Conservation (phyloP, 1,140 invertebrate species). For the Papilio dardanus region DNA sequence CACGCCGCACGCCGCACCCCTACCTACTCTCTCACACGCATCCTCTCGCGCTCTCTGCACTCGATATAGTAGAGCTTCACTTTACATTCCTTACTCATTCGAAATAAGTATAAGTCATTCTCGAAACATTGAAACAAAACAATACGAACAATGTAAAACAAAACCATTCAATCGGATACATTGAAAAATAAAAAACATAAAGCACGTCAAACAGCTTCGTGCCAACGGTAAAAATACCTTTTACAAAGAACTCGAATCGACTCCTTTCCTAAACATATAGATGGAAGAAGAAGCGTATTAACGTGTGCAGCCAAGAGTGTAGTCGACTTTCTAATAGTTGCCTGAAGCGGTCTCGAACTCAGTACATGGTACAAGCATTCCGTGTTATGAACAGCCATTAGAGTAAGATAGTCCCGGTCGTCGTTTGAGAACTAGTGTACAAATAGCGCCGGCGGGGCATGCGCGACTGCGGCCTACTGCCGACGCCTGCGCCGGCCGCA, state of each 20-base stretch:
- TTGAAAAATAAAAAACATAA: slow-evolving; percentile 76
- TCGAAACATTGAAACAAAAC: slow-evolving; percentile 46
- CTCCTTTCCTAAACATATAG: slow-evolving; percentile 76
- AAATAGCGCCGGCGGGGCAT: slow-evolving; percentile 60
- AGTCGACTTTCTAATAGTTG: slow-evolving; percentile 80
- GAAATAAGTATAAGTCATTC: slow-evolving; percentile 40
- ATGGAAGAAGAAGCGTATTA: slow-evolving; percentile 79
- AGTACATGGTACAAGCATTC: slow-evolving; percentile 78
- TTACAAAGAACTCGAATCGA: slow-evolving; percentile 68
- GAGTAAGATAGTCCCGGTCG: slow-evolving; percentile 58
- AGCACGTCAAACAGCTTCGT: slow-evolving; percentile 82
- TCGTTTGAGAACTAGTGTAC: slow-evolving; percentile 60
- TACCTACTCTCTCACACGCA: slow-evolving; percentile 35
- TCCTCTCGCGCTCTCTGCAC: slow-evolving; percentile 28
- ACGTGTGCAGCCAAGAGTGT: slow-evolving; percentile 81
- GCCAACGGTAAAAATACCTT: slow-evolving; percentile 71
- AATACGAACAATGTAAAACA: slow-evolving; percentile 62
- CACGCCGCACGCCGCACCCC: slow-evolving; percentile 4
- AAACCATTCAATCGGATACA: slow-evolving; percentile 78
- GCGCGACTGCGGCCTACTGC: slow-evolving; percentile 61
- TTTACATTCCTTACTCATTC: neutral
- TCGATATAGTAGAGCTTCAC: slow-evolving; percentile 40
- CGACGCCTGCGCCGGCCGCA: slow-evolving; percentile 42
- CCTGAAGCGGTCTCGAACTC: slow-evolving; percentile 73
- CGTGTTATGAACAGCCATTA: slow-evolving; percentile 78